Conservation (phyloP, 2,888 invertebrate genomes). For the Caenorhabditis wallacei region DNA sequence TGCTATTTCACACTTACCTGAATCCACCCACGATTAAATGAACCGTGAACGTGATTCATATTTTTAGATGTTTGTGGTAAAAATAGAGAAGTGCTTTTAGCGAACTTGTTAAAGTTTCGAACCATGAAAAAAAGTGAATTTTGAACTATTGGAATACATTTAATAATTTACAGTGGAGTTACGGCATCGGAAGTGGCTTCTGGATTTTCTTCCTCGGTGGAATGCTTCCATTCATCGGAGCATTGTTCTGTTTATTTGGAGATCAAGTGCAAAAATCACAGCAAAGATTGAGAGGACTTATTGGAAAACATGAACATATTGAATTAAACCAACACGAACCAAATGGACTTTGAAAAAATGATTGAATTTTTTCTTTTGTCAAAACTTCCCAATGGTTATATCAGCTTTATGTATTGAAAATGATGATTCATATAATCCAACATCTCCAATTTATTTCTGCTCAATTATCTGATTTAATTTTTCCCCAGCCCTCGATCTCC, state of each 20-base stretch:
- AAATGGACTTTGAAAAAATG: no score
- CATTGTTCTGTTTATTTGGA: constrained; percentile 27
- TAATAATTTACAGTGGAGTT: constrained; percentile 25
- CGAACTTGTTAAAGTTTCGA: no score
- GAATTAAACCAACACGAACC: neutral
- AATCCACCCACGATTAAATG: constrained; percentile 35
- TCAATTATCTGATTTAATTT: neutral
- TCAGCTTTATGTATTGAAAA: constrained; percentile 5
- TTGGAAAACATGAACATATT: constrained; percentile 1
- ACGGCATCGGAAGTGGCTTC: constrained; percentile 36
- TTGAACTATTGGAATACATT: no score
- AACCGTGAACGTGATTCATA: constrained; percentile 40
- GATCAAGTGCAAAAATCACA: constrained; percentile 31
- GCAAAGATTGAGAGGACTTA: neutral
- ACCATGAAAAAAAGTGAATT: no score
- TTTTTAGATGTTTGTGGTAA: constrained; percentile 28
- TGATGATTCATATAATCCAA: neutral
- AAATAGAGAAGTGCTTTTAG: constrained; percentile 10
- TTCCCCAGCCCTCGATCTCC: neutral
- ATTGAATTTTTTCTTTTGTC: neutral
- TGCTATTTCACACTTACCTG: constrained; percentile 16
- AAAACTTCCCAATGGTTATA: neutral
- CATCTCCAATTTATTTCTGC: neutral
- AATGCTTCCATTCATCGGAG: constrained; percentile 23
- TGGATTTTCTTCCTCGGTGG: constrained; percentile 54